These are phyloP conservation scores for Megaleporinus macrocephalus DNA, from an alignment of 2,113 vertebrate genomes.

Conservation along the genomic window DNA sequence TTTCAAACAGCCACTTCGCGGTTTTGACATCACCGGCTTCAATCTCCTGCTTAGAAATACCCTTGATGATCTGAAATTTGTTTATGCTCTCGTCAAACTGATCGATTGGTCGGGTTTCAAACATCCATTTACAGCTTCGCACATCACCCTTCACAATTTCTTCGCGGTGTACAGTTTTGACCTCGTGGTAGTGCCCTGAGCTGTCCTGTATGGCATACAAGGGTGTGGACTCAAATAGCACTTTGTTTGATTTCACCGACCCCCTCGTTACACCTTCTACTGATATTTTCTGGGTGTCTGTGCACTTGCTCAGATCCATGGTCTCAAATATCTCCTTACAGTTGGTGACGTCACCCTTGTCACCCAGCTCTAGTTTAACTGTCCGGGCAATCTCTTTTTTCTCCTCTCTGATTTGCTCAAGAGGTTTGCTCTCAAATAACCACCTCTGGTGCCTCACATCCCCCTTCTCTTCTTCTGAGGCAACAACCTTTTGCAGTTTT, in stretches of 20 bases:
- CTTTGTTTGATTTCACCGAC: conserved; percentile 85
- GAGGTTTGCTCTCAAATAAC: conserved; percentile 89
- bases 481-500: conserved; percentile 81
- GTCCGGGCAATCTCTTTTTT: conserved; percentile 82
- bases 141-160: conserved; percentile 91
- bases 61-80: conserved; percentile 90
- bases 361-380: conserved; percentile 84
- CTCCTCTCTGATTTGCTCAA: conserved; percentile 87
- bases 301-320: conserved; percentile 83
- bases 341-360: conserved; percentile 86
- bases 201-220: conserved; percentile 90
- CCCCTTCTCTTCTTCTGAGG: conserved; percentile 88
- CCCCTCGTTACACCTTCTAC: conserved; percentile 87
- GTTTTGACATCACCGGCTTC: conserved; percentile 91
- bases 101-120: conserved; percentile 91
- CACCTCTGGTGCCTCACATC: conserved; percentile 89
- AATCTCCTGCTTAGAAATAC: conserved; percentile 91
- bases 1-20: conserved; percentile 94
- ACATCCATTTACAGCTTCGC: conserved; percentile 90
- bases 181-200: conserved; percentile 88
- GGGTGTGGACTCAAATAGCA: conserved; percentile 88
- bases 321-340: conserved; percentile 87
- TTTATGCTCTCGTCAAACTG: conserved; percentile 89
- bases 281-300: conserved; percentile 83
- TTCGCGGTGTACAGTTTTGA: conserved; percentile 89